These are phyloP conservation scores for Hermaeophaga mercurialis DNA, from an alignment of 2,888 invertebrate species.

Conservation along the genomic window DNA sequence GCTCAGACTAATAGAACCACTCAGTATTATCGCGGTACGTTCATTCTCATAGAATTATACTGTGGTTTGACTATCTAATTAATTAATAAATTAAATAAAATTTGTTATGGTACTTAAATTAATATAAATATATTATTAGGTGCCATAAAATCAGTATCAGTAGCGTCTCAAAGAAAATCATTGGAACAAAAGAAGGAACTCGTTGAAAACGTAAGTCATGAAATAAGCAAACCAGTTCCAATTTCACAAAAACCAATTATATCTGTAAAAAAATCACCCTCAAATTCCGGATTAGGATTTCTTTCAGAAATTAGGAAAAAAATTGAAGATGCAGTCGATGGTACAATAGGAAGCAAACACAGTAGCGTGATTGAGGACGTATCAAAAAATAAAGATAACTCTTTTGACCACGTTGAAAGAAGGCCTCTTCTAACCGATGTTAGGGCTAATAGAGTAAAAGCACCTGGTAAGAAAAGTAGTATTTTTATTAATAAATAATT, in stretches of 20 bases:
- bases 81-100: background rate
- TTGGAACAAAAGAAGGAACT: constrained; percentile 56
- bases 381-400: constrained; percentile 48
- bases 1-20: too few relatives aligned
- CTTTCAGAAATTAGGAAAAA: constrained; percentile 41
- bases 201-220: constrained; percentile 33
- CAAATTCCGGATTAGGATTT: constrained; percentile 55
- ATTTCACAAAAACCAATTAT: constrained; percentile 68
- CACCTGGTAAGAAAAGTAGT: constrained; percentile 60
- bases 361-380: constrained; percentile 44
- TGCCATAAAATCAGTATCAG: constrained; percentile 42
- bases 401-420: constrained; percentile 72
- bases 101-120: background rate
- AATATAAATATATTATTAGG: constrained; percentile 27
- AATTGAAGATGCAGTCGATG: constrained; percentile 58
- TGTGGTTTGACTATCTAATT: too few relatives aligned
- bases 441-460: constrained; percentile 69
- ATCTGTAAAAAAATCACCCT: constrained; percentile 70
- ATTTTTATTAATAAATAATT: background rate
- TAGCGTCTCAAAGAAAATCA: constrained; percentile 63
- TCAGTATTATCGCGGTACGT: too few relatives aligned
- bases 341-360: constrained; percentile 58
- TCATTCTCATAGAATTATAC: too few relatives aligned
- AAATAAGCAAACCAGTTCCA: constrained; percentile 57
- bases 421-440: constrained; percentile 68